These are phyloP conservation scores for Pseudopipra pipra DNA, from an alignment of 2,113 vertebrate species.

Conservation along the genomic window DNA sequence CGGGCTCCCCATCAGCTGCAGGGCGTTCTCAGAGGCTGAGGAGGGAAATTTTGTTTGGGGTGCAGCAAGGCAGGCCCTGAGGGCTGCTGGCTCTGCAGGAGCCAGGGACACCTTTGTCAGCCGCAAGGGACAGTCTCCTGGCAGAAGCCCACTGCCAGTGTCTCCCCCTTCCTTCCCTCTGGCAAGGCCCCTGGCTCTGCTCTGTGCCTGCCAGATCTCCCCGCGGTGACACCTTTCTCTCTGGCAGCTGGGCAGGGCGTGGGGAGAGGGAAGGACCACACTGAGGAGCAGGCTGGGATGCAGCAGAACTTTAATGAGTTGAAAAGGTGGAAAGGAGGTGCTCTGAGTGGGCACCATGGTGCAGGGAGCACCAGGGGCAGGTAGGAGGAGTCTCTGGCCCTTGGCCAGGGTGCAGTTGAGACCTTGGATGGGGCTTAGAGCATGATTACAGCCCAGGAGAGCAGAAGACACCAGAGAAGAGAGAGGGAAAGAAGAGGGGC, in stretches of 20 bases:
- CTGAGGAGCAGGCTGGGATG: not conserved
- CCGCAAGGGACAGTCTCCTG: no score
- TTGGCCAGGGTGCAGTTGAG: not conserved
- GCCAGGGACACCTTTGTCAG: not conserved
- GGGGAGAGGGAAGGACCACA: not conserved
- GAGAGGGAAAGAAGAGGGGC: not conserved
- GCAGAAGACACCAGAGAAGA: not conserved
- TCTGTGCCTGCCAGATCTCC: no score
- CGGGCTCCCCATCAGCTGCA: not conserved
- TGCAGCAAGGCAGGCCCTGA: not conserved
- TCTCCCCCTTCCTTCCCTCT: no score
- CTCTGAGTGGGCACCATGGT: fast-evolving
- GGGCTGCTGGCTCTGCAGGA: not conserved
- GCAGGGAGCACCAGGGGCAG: not conserved
- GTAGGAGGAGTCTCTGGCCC: not conserved
- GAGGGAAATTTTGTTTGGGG: not conserved
- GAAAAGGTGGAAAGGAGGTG: not conserved
- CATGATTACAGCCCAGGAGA: not conserved
- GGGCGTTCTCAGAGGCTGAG: not conserved
- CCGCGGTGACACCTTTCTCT: not conserved
- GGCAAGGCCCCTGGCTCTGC: not conserved
- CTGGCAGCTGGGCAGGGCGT: fast-evolving
- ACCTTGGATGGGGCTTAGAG: not conserved
- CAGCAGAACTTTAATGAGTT: conserved; percentile 3
- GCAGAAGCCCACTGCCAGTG: not conserved